Base-by-base conservation (phyloP, 2,888 invertebrate species). In the Drosophila setosimentum region DNA sequence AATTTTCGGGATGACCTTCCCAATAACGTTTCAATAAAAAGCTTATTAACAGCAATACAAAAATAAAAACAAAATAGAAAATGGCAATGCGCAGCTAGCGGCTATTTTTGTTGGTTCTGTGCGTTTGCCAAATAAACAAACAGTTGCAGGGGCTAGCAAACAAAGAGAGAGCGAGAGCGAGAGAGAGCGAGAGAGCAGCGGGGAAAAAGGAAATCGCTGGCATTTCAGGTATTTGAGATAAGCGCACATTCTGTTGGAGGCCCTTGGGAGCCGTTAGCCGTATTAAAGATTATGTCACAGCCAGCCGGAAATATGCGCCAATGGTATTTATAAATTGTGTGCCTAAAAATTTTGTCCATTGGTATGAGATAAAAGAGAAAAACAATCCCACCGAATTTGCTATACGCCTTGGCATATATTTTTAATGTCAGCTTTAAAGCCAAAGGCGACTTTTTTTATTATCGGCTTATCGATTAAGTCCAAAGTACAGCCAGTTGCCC, bases 301-400 rank as follows among this genome's bases (percentile, higher is more conserved):
- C 35, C 71, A 69, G 66, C 73, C 80, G 59, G 66, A 82, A 84
- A 76, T 76, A 76, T 72, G 71, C 54, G 63, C 33, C 63, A 73
- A 68, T 51, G 77, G 80, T 80, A 78, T 78, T 80, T 78, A 76
- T 80, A 80, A 76, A 78, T 80, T 78, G 65, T 78, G 80, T 50
- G 77, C 51, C 40, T 37, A 72, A 68, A 55, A 72, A 76, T 80
- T 54, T 76, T 16, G 33, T 30, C 55, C 18, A 67, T 29, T n/a
- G 30, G 16, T 29, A 29, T 29, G 37, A 16, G 54, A 32, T 53
- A 49, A 57, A 67, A 60, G 45, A 4, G 45, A n/a, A 45, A 7
- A 24, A 37, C 18, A 37, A 16, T 4, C 13, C 8, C 8, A 8
- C 2, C 24, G 5, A 45, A 45, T 13, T 24, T 45, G 24, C 7